Conservation (phyloP, 2,888 invertebrate genomes). For the Torymus aiolomorphi region DNA sequence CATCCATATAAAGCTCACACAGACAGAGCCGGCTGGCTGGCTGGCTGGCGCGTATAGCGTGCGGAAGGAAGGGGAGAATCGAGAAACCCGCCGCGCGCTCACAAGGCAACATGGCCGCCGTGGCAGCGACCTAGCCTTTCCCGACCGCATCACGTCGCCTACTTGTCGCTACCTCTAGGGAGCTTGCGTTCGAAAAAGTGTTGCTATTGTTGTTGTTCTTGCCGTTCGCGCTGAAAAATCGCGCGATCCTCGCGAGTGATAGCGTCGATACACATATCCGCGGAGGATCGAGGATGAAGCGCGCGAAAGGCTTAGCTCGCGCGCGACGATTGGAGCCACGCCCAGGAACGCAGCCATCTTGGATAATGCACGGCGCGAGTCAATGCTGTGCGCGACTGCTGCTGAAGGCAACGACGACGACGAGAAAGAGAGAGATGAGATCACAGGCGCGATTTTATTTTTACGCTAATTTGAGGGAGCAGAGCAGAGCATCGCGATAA, state of each 20-base stretch:
- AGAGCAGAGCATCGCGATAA: slow-evolving; percentile 25
- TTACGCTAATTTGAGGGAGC: slow-evolving; percentile 31
- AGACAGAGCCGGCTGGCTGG: too few species aligned
- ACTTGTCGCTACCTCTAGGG: background rate
- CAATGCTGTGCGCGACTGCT: slow-evolving; percentile 60
- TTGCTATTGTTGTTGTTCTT: too few species aligned
- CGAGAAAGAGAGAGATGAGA: background rate
- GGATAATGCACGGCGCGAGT: slow-evolving; percentile 68
- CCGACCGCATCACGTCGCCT: slow-evolving; percentile 31
- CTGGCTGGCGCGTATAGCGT: too few species aligned
- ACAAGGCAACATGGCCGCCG: slow-evolving; percentile 57
- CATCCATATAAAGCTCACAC: too few species aligned
- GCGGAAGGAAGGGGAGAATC: background rate
- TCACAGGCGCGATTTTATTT: slow-evolving; percentile 37
- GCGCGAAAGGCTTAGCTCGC: background rate
- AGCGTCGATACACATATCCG: background rate
- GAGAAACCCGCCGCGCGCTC: slow-evolving; percentile 4
- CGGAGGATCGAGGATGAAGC: background rate
- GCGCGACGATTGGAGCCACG: slow-evolving; percentile 66
- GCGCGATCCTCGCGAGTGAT: slow-evolving; percentile 38
- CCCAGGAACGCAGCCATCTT: slow-evolving; percentile 74
- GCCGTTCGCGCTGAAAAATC: background rate
- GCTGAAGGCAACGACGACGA: slow-evolving; percentile 5
- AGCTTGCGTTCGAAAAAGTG: slow-evolving; percentile 17
- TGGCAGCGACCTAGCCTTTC: slow-evolving; percentile 20